Percentiles rank a stretch among this genome's conserved stretches.
Conservation (phyloP, 2,888 invertebrate species). For the Athrips mouffetella region DNA sequence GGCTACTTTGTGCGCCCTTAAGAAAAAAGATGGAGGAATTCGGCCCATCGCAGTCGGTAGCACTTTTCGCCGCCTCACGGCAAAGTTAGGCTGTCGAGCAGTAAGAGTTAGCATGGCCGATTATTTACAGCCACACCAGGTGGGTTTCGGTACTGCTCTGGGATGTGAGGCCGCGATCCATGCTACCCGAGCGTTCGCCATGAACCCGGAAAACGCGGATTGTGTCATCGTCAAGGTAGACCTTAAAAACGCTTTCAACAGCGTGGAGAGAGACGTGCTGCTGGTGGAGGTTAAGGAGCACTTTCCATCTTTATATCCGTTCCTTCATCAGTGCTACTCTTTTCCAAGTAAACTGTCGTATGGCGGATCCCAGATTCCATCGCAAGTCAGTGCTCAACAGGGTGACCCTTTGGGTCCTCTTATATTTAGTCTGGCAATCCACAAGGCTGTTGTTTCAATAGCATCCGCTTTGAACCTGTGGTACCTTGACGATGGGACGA, state of each 20-base stretch:
- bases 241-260: not conserved
- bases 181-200: not conserved
- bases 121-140: not conserved
- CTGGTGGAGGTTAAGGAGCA: not conserved
- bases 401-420: no score
- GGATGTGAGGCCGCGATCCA: slow-evolving; percentile 3
- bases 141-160: not conserved
- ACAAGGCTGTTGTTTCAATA: no score
- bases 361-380: not conserved
- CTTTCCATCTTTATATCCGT: not conserved
- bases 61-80: no score
- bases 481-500: no score
- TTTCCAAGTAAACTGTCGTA: not conserved
- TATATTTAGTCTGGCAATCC: no score
- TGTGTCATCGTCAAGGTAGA: not conserved
- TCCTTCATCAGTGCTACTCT: slow-evolving; percentile 3
- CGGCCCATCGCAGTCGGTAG: no score
- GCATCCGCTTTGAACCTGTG: no score
- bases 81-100: not conserved
- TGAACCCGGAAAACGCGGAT: not conserved
- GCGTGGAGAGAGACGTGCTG: not conserved
- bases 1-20: no score
- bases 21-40: no score
- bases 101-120: not conserved
- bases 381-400: no score